These are phyloP conservation scores for Strigamia crassipes DNA, from an alignment of 2,888 invertebrate species.

Conservation along the genomic window DNA sequence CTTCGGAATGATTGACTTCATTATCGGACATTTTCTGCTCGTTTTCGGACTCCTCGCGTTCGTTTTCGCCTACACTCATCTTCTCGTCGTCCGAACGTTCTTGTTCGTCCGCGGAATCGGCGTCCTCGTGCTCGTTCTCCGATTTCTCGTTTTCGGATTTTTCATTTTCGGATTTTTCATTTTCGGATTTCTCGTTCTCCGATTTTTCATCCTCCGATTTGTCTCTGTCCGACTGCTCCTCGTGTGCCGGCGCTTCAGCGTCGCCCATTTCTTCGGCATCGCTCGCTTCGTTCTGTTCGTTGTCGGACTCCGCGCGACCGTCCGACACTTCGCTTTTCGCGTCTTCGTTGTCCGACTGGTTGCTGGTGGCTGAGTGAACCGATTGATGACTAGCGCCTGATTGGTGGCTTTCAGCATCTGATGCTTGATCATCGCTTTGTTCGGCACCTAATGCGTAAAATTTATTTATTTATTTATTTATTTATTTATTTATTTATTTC, in stretches of 20 bases:
- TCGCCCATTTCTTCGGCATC: background rate
- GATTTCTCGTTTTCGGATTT: no score
- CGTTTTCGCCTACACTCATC: background rate
- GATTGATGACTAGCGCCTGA: background rate
- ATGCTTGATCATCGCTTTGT: background rate
- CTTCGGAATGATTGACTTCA: background rate
- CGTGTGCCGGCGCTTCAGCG: background rate
- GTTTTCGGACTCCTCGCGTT: background rate
- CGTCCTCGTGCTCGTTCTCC: background rate
- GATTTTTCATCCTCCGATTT: background rate
- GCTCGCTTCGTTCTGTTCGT: background rate
- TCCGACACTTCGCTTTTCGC: background rate
- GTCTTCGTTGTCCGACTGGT: conserved; percentile 12
- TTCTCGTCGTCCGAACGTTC: conserved; percentile 18
- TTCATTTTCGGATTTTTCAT: background rate
- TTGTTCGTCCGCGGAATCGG: background rate
- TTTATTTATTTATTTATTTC: no score
- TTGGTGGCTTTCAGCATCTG: background rate
- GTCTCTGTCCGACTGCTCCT: background rate
- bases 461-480: no score
- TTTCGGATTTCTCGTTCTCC: no score
- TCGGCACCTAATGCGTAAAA: no score
- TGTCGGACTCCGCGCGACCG: background rate
- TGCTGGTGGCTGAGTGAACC: background rate
- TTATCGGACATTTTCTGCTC: background rate